These are phyloP conservation scores for Trypoxylus dichotomus DNA, from an alignment of 1,140 invertebrate genomes.

Conservation along the genomic window DNA sequence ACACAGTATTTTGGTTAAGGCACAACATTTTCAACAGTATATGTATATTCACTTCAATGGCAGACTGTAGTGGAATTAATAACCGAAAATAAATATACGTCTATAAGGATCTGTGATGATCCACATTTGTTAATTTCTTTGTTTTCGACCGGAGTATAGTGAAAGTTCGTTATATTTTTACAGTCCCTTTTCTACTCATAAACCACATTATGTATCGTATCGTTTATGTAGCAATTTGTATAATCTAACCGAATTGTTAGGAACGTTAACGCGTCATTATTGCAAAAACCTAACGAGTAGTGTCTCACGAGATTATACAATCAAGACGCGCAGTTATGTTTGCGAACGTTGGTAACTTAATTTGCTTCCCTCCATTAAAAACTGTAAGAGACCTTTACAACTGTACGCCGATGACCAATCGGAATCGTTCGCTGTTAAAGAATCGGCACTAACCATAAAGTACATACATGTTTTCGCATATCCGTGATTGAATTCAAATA, in stretches of 20 bases:
- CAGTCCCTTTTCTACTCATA: background rate
- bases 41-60: too few species aligned
- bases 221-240: background rate
- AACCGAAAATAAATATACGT: too few species aligned
- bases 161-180: too few species aligned
- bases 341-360: conserved; percentile 1
- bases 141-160: too few species aligned
- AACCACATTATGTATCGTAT: background rate
- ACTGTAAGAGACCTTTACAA: background rate
- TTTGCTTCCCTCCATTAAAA: conserved; percentile 16
- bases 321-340: background rate
- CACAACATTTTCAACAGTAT: too few species aligned
- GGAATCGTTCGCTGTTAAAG: background rate
- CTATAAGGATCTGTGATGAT: too few species aligned
- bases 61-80: too few species aligned
- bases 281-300: background rate
- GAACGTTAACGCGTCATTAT: background rate
- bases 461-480: conserved; percentile 20
- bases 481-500: conserved; percentile 24
- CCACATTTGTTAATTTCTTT: too few species aligned
- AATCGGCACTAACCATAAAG: background rate
- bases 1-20: too few species aligned
- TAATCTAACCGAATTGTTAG: background rate
- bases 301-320: background rate
- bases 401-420: conserved; percentile 9